phyloP scores from a whole-genome alignment of 2,797 vertebrate genomes.

The Diplodus puntazzo region DNA sequence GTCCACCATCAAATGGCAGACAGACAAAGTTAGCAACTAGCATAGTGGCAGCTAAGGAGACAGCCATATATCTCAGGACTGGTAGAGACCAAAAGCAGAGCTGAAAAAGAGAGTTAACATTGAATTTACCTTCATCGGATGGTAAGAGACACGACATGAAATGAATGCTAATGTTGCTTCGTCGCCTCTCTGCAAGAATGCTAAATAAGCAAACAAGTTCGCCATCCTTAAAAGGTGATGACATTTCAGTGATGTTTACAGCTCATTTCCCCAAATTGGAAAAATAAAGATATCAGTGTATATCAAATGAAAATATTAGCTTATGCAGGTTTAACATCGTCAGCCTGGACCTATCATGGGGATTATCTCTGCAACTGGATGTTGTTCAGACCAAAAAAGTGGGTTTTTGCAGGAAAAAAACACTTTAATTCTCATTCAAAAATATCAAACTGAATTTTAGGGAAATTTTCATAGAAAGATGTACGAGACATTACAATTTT shows the following conservation, averaged over 20 bases:
- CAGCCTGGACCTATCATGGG: too few relatives aligned
- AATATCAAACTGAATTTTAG: too few relatives aligned
- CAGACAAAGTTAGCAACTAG: background rate
- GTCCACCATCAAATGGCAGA: background rate
- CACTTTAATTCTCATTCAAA: too few relatives aligned
- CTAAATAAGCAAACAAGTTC: background rate
- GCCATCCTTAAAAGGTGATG: background rate
- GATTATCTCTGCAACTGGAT: too few relatives aligned
- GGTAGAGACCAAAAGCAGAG: background rate
- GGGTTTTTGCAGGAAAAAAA: too few relatives aligned
- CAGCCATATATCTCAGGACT: constrained; percentile 1
- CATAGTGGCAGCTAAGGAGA: background rate
- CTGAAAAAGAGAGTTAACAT: background rate
- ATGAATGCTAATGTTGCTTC: background rate
- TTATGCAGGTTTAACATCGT: background rate
- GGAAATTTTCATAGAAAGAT: too few relatives aligned
- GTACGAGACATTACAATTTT: too few relatives aligned
- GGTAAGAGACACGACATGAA: background rate
- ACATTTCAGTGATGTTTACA: background rate
- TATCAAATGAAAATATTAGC: background rate
- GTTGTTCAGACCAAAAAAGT: too few relatives aligned
- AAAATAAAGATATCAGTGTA: background rate
- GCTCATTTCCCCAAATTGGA: background rate
- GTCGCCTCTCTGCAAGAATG: background rate
- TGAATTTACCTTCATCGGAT: background rate